Evolutionary conservation across 2,113 vertebrate species (phyloP), one percentile per base, ranked within the genome.

Genomic region (Peromyscus leucopus): DNA sequence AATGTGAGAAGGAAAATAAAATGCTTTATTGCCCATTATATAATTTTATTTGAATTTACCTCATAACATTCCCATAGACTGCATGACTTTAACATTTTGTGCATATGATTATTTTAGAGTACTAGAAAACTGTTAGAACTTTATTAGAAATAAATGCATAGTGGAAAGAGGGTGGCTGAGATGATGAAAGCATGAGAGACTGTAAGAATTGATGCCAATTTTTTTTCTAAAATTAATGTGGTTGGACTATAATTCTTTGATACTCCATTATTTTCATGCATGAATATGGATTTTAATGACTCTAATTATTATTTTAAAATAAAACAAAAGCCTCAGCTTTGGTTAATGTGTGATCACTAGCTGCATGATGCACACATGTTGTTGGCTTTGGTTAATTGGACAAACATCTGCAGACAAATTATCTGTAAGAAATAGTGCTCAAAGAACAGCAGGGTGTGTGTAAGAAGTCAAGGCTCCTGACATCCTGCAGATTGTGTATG

Each of bases 141-240:
- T 97, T 96, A 97, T 87, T 97, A 97, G 97, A 98, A 98, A 82
- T 51, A 97, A 92, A 95, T 72, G 12, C 0, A 95, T 97, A 90
- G 74, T 96, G 94, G 19, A 94, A 95, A 96, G 97, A 93, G 55
- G 87, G 57, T 87, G 89, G 95, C 69, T 97, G 95, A 0, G 2
- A 94, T 76, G 80, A 86, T 36, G 65, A 89, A 80, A 96, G 97
- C 94, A 95, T 97, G 69, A 97, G 97, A 96, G 61, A 76, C 31
- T 96, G 88, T 59, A 93, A 83, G 39, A 94, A 96, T 95, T 92
- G 93, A 94, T 91, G 33, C 31, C 19, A 90, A 88, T 51, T 65
- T 96, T 97, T 98, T 93, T 51, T 96, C 94, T 75, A 96, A 96
- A 98, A 96, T 96, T 75, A 7, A 86, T 55, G 65, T 94, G 82